Conservation (phyloP, 2,797 vertebrate species). For the Gymnopithys bicolor region DNA sequence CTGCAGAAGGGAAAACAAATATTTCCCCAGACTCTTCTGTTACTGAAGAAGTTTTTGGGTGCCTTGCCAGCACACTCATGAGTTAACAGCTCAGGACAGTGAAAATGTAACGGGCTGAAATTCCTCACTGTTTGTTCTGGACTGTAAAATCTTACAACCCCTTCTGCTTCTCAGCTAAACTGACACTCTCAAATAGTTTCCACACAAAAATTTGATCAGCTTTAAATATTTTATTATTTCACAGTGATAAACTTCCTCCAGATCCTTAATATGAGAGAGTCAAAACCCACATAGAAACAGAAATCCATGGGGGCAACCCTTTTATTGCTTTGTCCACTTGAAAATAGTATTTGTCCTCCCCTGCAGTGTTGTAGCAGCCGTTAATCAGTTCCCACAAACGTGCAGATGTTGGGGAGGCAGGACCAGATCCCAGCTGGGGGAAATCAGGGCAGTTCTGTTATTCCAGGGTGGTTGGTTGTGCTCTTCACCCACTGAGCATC, state of each 20-base stretch:
- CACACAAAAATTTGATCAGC: conserved; percentile 15
- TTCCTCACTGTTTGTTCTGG: conserved; percentile 59
- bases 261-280: not conserved
- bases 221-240: conserved; percentile 20
- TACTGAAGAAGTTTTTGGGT: not conserved
- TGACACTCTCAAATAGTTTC: conserved; percentile 45
- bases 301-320: not conserved
- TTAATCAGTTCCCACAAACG: not conserved
- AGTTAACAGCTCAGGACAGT: conserved; percentile 38
- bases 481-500: not conserved
- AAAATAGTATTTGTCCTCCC: not conserved
- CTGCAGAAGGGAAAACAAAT: not conserved
- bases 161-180: conserved; percentile 38
- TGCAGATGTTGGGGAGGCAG: not conserved
- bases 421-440: not conserved
- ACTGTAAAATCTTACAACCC: conserved; percentile 52
- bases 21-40: not conserved
- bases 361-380: not conserved
- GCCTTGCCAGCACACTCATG: not conserved
- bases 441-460: not conserved
- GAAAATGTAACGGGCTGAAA: conserved; percentile 14
- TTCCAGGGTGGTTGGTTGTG: not conserved
- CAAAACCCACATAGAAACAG: not conserved
- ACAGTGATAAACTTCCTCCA: not conserved
- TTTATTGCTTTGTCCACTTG: not conserved